Evolutionary conservation across 2,797 vertebrate species (phyloP).

Genomic region (Pagetopsis macropterus): DNA sequence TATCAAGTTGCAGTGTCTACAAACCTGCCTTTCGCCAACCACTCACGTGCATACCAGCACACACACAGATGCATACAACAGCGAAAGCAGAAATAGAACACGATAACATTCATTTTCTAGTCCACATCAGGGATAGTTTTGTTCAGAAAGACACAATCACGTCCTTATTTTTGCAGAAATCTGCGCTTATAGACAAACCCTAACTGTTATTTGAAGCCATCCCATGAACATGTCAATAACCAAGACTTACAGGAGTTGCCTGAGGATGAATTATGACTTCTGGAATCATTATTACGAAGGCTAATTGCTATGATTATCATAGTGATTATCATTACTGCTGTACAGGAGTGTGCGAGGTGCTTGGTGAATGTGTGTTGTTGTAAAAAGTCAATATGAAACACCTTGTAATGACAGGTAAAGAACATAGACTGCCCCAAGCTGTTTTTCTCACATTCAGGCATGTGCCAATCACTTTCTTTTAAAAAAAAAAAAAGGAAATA

Average conservation of each 20-base stretch:
- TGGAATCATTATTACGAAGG: conserved; percentile 70
- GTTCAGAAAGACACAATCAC: conserved; percentile 2
- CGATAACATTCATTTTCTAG: neutral
- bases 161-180: conserved; percentile 6
- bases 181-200: conserved; percentile 6
- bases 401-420: conserved; percentile 82
- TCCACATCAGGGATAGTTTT: neutral
- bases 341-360: conserved; percentile 38
- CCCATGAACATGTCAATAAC: conserved; percentile 59
- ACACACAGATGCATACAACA: neutral
- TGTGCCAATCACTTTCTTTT: conserved; percentile 78
- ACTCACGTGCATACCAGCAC: neutral
- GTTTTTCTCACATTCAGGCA: conserved; percentile 69
- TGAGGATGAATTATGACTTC: conserved; percentile 71
- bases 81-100: neutral
- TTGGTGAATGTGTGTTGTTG: conserved; percentile 55
- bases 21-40: conserved; percentile 47
- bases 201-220: conserved; percentile 11
- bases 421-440: conserved; percentile 77
- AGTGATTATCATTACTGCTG: conserved; percentile 73
- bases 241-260: conserved; percentile 46
- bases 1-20: conserved; percentile 62
- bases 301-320: conserved; percentile 81
- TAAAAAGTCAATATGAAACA: conserved; percentile 80
- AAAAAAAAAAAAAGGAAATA: conserved; percentile 61